Base-by-base conservation (phyloP, 2,113 vertebrate species). In the Artemisiospiza belli region DNA sequence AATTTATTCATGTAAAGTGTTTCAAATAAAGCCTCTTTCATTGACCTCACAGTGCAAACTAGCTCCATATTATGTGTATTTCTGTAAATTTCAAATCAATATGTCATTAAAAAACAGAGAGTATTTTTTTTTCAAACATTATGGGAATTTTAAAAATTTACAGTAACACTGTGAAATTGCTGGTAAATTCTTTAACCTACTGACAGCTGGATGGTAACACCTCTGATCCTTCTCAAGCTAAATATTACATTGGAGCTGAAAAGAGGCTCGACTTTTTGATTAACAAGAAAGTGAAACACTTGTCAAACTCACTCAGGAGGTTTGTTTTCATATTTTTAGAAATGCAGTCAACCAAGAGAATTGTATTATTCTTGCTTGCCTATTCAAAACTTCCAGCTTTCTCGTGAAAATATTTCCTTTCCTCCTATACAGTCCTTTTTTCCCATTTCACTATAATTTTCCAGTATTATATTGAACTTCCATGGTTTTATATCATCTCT, bases 351-450 rank as follows among this genome's bases (percentile, higher is more conserved):
- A 59, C 52, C 62, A 88, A 58, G 67, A 87, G 31, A 84, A 84
- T 87, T 83, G 31, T 30, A 43, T 95, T 90, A 87, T 87, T 87
- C 73, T 57, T 92, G 72, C 92, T 89, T 69, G 81, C 85, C 52
- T 84, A 70, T 62, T 23, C 76, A 92, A 88, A 84, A 87, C 61
- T 66, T 81, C n/a, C 87, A 89, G 10, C n/a, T 86, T 57, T 47
- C 68, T 49, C 24, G 57, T 66, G 37, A 91, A 87, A 80, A 49
- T 20, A 5, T 30, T 92, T 80, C 49, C 17, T 59, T 79, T 61
- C 37, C 37, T 47, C 24, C 7, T 44, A 55, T 2, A 12, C 7
- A 35, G 5, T 20, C 15, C 37, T 58, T 66, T 31, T 9, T 3
- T 0, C 6, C 8, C n/a, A 52, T 31, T 79, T 54, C 37, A 37